Conservation (phyloP, 1,140 invertebrate species). For the Cydia fagiglandana region DNA sequence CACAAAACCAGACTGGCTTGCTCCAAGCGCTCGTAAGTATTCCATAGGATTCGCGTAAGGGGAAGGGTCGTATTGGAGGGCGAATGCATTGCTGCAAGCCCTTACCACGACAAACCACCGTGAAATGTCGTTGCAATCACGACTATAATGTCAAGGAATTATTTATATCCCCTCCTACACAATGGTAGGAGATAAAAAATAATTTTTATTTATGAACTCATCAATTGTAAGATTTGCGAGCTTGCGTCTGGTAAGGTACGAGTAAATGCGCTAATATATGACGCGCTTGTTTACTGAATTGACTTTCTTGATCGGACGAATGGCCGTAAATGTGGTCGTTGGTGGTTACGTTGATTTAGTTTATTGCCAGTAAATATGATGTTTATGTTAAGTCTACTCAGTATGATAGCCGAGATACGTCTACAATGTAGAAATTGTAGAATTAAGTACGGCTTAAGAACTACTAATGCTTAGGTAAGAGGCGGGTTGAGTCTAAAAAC, state of each 20-base stretch:
- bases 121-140: constrained; percentile 47
- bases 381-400: constrained; percentile 19
- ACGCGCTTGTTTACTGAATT: constrained; percentile 46
- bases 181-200: constrained; percentile 27
- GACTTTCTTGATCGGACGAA: constrained; percentile 49
- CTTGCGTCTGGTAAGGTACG: constrained; percentile 43
- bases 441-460: background rate
- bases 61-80: constrained; percentile 75
- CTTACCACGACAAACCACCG: constrained; percentile 55
- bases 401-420: background rate
- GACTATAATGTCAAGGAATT: constrained; percentile 40
- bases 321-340: constrained; percentile 34
- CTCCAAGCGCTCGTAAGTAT: constrained; percentile 75
- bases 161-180: constrained; percentile 30
- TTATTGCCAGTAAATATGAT: constrained; percentile 33
- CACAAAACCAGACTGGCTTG: constrained; percentile 77
- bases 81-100: constrained; percentile 70
- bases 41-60: constrained; percentile 76
- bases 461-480: background rate
- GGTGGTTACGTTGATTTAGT: constrained; percentile 32
- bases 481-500: background rate
- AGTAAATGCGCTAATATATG: constrained; percentile 57
- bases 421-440: constrained; percentile 11
- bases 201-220: constrained; percentile 39
- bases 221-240: constrained; percentile 50